Evolutionary conservation across 2,113 vertebrate species (phyloP), one percentile per base, ranked within the genome.

Genomic region (Halichoerus grypus): DNA sequence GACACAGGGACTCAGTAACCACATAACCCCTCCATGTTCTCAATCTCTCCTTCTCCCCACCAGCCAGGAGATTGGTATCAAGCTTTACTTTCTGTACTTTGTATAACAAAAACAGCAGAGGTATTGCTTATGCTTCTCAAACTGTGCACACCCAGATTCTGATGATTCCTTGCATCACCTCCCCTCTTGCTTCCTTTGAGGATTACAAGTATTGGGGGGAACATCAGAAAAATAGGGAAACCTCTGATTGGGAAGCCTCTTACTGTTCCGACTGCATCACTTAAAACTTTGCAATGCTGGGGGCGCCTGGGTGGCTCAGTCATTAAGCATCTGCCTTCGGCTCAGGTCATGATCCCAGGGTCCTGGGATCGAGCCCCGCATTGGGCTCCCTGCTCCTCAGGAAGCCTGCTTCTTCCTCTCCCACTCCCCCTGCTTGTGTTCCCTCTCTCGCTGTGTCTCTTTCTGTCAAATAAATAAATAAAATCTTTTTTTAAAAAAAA

Each of bases 1-100:
- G 18, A 33, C 3, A 5, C 13, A 55, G 22, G 9, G 7, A 2
- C 0, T 33, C 39, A 51, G 42, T 5, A 4, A 1, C 33, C 4
- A 2, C 1, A 2, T 12, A 1, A 3, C 26, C 22, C 24, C 7
- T 0, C 28, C 3, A n/a, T 39, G 18, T 67, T 36, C 80, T 65
- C 46, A 28, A 3, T 15, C 55, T 63, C 28, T 39, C 42, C 5
- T 28, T 36, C 7, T 28, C 6, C 12, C n/a, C 53, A 51, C 15
- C 13, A 8, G 31, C 24, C 69, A 7, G 15, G 13, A 63, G 26
- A n/a, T 59, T 53, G 51, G 13, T 69, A n/a, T 39, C 57, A 36
- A 21, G 2, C 36, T 95, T 72, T 36, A 2, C 49, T 49, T 49
- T 49, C 83, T 77, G 15, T 46, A 10, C 33, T 61, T 49, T 71